phyloP scores from a whole-genome alignment of 1,140 invertebrate species.

The Drosophila azteca region DNA sequence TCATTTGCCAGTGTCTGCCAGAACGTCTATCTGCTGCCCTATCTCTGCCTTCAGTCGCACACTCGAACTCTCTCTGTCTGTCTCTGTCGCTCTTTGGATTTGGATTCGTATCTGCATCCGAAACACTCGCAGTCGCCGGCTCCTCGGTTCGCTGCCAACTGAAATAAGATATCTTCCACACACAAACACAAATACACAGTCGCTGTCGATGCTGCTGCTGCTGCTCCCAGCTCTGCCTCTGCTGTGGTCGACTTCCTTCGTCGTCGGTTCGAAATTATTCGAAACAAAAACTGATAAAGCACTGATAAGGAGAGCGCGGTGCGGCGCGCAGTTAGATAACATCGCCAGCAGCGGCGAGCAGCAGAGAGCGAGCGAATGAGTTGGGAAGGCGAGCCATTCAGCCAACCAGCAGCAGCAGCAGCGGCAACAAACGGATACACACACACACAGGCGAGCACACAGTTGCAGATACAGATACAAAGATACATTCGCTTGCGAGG shows the following conservation, averaged over 20 bases:
- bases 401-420: constrained; percentile 47
- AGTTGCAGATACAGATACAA: constrained; percentile 55
- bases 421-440: constrained; percentile 64
- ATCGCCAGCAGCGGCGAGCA: constrained; percentile 46
- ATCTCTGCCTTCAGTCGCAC: constrained; percentile 37
- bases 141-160: constrained; percentile 55
- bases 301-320: constrained; percentile 81
- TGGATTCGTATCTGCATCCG: constrained; percentile 70
- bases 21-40: constrained; percentile 41
- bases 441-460: constrained; percentile 30
- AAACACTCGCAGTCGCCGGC: constrained; percentile 30
- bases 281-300: constrained; percentile 84
- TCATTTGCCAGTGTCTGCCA: constrained; percentile 70
- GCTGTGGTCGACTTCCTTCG: constrained; percentile 71
- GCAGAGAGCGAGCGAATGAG: constrained; percentile 37
- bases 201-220: constrained; percentile 21
- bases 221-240: constrained; percentile 29
- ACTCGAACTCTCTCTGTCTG: neutral
- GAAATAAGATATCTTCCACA: constrained; percentile 74
- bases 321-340: constrained; percentile 83
- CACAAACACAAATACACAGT: constrained; percentile 2
- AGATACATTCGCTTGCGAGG: constrained; percentile 56
- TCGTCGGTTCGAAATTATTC: constrained; percentile 74
- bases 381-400: constrained; percentile 39
- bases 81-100: constrained; percentile 26